Evolutionary conservation across 2,113 vertebrate genomes (phyloP).

Genomic region (Chascanopsetta lugubris): DNA sequence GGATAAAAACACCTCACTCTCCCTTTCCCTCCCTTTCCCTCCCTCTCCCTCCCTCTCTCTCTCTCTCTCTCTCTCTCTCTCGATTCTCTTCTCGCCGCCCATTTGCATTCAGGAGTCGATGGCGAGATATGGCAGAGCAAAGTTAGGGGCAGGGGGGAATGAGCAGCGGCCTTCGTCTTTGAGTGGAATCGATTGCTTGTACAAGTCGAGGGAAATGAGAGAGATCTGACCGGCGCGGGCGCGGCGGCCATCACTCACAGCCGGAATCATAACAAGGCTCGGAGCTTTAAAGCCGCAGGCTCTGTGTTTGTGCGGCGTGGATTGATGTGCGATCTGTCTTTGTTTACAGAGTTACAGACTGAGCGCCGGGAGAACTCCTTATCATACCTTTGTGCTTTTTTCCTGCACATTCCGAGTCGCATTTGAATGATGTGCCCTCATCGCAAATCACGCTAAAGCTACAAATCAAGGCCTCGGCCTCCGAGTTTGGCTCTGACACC

Average conservation of each 20-base stretch:
- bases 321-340: background rate
- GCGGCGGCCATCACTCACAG: conserved; percentile 45
- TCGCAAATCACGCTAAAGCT: conserved; percentile 3
- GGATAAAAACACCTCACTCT: conserved; percentile 20
- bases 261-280: conserved; percentile 44
- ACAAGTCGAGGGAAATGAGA: conserved; percentile 68
- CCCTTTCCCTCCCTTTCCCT: no score
- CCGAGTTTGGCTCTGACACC: background rate
- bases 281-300: background rate
- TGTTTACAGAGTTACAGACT: background rate
- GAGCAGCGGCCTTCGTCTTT: conserved; percentile 53
- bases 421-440: background rate
- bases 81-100: no score
- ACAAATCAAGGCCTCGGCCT: background rate
- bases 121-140: conserved; percentile 24
- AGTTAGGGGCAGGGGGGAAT: conserved; percentile 31
- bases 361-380: background rate
- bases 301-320: conserved; percentile 28
- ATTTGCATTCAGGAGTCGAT: conserved; percentile 54
- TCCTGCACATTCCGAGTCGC: background rate
- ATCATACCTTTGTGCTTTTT: background rate
- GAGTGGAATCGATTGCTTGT: conserved; percentile 70
- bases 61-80: no score
- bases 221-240: conserved; percentile 57
- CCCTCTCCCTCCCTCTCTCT: no score